Evolutionary conservation across 2,888 invertebrate species (phyloP).

Genomic region (Parascotia fuliginaria): DNA sequence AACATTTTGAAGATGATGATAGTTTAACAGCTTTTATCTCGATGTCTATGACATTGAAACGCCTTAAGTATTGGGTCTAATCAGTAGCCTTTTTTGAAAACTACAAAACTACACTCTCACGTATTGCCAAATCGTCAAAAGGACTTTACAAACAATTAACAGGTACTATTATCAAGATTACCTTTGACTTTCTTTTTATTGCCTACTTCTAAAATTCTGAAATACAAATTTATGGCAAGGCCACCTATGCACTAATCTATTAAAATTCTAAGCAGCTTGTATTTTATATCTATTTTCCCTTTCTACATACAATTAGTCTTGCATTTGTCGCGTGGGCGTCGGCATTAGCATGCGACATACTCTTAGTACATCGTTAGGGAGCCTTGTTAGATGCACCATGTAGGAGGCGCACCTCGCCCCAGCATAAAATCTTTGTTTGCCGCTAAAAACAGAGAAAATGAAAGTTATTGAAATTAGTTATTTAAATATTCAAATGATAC

Average conservation of each 20-base stretch:
- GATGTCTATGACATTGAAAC: too few species aligned
- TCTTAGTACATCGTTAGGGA: conserved; percentile 41
- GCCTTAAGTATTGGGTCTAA: too few species aligned
- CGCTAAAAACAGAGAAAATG: conserved; percentile 33
- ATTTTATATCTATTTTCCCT: conserved; percentile 29
- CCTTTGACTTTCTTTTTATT: too few species aligned
- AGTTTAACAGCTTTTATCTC: too few species aligned
- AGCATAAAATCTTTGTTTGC: conserved; percentile 33
- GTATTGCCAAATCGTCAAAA: too few species aligned
- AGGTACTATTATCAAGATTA: too few species aligned
- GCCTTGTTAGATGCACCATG: conserved; percentile 26
- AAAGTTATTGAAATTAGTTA: conserved; percentile 46
- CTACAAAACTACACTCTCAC: too few species aligned
- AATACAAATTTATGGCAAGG: too few species aligned
- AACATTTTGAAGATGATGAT: too few species aligned
- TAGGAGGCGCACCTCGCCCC: conserved; percentile 15
- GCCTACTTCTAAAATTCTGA: too few species aligned
- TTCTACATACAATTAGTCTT: conserved; percentile 38
- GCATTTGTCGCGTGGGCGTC: conserved; percentile 45
- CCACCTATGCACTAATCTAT: neutral
- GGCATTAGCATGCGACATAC: conserved; percentile 50
- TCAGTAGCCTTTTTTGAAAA: too few species aligned
- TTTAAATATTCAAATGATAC: conserved; percentile 41
- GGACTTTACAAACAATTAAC: too few species aligned
- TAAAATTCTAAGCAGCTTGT: conserved; percentile 11